Percentiles rank a stretch among this genome's conserved stretches.
These are phyloP conservation scores for Dicranocentrus wangi DNA, from an alignment of 2,888 invertebrate genomes.

Conservation along the genomic window DNA sequence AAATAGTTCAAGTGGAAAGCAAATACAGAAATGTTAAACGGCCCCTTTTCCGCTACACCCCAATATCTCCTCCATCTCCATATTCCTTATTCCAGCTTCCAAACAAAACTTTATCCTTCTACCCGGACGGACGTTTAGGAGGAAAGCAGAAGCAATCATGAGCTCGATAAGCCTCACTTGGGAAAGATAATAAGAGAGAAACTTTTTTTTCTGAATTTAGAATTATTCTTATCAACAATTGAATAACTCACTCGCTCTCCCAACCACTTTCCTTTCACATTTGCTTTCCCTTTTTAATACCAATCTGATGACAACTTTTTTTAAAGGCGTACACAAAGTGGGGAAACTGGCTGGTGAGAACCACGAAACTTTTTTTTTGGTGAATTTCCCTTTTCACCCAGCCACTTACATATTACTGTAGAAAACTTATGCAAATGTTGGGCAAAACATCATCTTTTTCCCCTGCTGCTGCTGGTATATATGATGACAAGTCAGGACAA, in stretches of 20 bases:
- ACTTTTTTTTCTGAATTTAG: slow-evolving; percentile 7
- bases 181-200: not conserved
- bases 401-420: slow-evolving; percentile 16
- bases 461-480: not conserved
- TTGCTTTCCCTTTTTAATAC: slow-evolving; percentile 4
- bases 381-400: too few species aligned
- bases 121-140: not conserved
- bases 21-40: too few species aligned
- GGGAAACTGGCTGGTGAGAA: too few species aligned
- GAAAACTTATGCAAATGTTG: slow-evolving; percentile 22
- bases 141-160: slow-evolving; percentile 6
- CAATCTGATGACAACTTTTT: slow-evolving; percentile 5
- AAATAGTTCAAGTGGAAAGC: too few species aligned
- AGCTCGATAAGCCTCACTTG: not conserved
- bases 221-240: slow-evolving; percentile 15
- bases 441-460: slow-evolving; percentile 11
- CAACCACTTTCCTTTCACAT: not conserved
- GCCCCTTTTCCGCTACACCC: too few species aligned
- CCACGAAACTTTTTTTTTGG: too few species aligned
- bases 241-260: not conserved
- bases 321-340: not conserved
- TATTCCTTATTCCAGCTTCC: not conserved
- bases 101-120: slow-evolving; percentile 7
- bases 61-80: not conserved
- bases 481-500: slow-evolving; percentile 18